Evolutionary conservation across 2,888 invertebrate species (phyloP).

Genomic region (Macrophya alboannulata): DNA sequence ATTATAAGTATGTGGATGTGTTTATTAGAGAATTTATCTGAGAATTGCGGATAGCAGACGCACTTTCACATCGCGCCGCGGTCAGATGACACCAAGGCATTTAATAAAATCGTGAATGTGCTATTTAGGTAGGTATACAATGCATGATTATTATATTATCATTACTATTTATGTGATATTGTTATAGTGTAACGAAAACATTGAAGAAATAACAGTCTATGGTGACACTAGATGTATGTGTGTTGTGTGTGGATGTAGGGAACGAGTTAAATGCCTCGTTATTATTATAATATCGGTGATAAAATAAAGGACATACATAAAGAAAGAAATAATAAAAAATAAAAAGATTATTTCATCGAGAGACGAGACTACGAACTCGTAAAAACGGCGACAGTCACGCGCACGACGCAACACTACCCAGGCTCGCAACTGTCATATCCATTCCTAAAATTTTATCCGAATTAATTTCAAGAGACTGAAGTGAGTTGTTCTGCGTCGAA

Average conservation of each 20-base stretch:
- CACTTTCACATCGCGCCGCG: background rate
- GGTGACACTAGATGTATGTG: background rate
- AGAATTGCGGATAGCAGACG: slow-evolving; percentile 1
- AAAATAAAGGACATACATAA: background rate
- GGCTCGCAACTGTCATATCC: background rate
- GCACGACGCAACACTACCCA: background rate
- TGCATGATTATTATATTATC: background rate
- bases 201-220: background rate
- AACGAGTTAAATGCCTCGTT: background rate
- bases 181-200: background rate
- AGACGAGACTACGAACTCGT: background rate
- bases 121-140: no score
- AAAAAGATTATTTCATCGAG: background rate
- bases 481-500: background rate
- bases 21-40: background rate
- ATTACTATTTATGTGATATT: background rate
- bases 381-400: background rate
- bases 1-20: background rate
- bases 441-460: background rate
- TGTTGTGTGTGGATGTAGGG: background rate
- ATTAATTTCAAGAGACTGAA: background rate
- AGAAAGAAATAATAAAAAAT: background rate
- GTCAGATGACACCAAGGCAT: background rate
- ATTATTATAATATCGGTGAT: background rate
- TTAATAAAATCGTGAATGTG: background rate